Percentiles rank a stretch among this genome's conserved stretches.
phyloP scores from a whole-genome alignment of 2,113 vertebrate species.

The Lepisosteus osseus region DNA sequence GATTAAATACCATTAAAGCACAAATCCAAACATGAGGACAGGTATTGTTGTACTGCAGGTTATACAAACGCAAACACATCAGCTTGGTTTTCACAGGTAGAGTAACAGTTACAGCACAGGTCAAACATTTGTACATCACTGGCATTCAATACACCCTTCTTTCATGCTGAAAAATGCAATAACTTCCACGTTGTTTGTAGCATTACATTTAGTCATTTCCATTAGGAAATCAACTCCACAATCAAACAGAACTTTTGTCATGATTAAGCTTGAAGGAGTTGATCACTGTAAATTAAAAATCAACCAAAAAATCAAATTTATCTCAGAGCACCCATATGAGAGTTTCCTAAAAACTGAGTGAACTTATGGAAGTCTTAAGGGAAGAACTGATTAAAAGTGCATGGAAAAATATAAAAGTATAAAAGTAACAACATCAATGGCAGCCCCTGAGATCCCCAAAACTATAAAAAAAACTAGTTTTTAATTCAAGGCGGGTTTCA shows the following conservation, averaged over 20 bases:
- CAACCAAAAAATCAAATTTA: constrained; percentile 12
- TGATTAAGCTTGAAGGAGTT: constrained; percentile 25
- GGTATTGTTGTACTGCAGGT: no score
- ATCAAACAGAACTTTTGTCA: constrained; percentile 22
- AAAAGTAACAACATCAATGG: constrained; percentile 16
- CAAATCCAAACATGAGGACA: background rate
- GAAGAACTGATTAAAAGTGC: background rate
- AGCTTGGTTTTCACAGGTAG: background rate
- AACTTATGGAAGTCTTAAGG: background rate
- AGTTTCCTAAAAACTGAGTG: constrained; percentile 4
- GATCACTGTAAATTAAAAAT: constrained; percentile 20
- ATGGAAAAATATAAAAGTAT: background rate
- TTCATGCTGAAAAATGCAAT: background rate
- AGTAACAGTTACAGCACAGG: background rate
- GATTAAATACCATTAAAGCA: constrained; percentile 21
- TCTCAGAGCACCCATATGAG: background rate
- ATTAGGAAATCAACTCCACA: constrained; percentile 16
- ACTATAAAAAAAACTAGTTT: no score
- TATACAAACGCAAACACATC: no score
- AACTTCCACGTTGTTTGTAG: background rate
- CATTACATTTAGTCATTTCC: constrained; percentile 17
- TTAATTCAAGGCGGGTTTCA: no score
- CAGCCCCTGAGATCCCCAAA: background rate
- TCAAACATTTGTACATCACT: constrained; percentile 12
- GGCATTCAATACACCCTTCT: constrained; percentile 23